Conservation (phyloP, 2,113 vertebrate species). For the Megalops atlanticus region DNA sequence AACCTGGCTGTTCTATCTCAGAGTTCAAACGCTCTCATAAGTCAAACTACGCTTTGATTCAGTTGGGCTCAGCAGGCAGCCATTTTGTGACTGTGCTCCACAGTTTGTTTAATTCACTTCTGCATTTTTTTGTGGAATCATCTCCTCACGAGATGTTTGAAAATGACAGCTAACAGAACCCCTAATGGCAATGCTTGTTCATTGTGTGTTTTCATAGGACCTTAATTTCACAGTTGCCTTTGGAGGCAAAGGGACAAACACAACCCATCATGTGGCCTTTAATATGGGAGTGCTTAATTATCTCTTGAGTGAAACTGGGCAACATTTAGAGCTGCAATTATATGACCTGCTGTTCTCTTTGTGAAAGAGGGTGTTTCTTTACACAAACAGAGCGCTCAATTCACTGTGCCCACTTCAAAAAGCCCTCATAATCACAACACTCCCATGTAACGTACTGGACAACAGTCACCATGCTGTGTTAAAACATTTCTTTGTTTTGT, state of each 20-base stretch:
- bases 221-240: conserved; percentile 19
- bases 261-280: conserved; percentile 10
- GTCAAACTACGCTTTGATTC: not conserved
- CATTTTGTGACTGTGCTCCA: not conserved
- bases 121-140: not conserved
- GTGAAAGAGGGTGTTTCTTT: not conserved
- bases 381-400: not conserved
- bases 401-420: not conserved
- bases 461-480: not conserved
- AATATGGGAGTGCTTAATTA: conserved; percentile 30
- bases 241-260: conserved; percentile 17
- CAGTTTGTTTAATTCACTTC: not conserved
- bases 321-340: conserved; percentile 12
- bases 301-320: conserved; percentile 9
- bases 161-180: not conserved
- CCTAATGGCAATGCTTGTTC: not conserved
- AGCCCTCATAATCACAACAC: not conserved
- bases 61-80: not conserved
- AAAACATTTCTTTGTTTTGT: not conserved
- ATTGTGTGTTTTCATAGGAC: conserved; percentile 26
- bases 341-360: conserved; percentile 5
- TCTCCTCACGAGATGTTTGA: not conserved
- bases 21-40: not conserved
- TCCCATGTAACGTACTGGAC: not conserved
- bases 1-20: not conserved